Conservation (phyloP, 2,888 invertebrate genomes). For the Trachelus troglodyta region DNA sequence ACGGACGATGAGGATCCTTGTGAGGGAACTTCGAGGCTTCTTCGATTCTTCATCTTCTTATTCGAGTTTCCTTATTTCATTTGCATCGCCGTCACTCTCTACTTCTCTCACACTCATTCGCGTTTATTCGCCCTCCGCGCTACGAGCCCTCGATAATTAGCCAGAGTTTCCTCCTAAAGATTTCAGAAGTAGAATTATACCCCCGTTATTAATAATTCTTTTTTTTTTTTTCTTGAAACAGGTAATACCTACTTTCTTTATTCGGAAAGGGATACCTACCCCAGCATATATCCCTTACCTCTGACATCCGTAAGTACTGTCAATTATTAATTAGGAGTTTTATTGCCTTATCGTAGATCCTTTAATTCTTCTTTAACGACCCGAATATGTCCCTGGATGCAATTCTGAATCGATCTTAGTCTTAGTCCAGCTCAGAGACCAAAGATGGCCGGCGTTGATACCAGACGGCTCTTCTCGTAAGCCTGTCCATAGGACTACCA, state of each 20-base stretch:
- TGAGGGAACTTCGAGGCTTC: neutral
- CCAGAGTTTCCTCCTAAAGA: neutral
- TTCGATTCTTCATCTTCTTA: neutral
- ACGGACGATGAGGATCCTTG: neutral
- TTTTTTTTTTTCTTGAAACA: neutral
- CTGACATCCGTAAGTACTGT: neutral
- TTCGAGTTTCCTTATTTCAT: neutral
- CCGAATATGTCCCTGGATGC: neutral
- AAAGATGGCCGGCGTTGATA: neutral
- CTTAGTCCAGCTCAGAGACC: neutral
- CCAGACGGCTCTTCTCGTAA: constrained; percentile 3
- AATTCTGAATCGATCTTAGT: neutral
- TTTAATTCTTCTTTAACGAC: neutral
- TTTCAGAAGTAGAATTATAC: neutral
- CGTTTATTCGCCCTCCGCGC: neutral
- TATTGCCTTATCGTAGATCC: neutral
- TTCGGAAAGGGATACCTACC: neutral
- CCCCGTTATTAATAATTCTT: neutral
- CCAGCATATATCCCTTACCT: neutral
- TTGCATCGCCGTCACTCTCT: constrained; percentile 15
- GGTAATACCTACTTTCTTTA: neutral
- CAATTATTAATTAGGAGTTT: neutral
- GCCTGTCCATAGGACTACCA: constrained; percentile 46
- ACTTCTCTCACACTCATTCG: constrained; percentile 14
- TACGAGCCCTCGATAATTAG: neutral